Evolutionary conservation across 1,140 invertebrate genomes (phyloP), one percentile per base, ranked within the genome.

Genomic region (Zaprionus davidi): DNA sequence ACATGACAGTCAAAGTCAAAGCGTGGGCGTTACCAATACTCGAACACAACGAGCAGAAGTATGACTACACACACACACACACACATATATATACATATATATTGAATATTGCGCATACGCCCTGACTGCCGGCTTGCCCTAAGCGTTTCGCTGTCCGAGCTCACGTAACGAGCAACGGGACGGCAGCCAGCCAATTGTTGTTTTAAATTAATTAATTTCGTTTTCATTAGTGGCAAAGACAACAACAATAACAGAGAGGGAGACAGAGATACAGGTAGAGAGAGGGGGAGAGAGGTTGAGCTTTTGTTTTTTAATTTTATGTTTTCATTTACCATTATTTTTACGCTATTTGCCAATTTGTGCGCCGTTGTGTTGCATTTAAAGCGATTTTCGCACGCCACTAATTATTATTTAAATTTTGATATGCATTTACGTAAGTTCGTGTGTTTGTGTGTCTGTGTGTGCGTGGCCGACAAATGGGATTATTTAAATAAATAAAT

Each of bases 321-420:
- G 76, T 51, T 80, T 77, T 78, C 76, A 86, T 87, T 85, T 78
- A 51, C 67, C 66, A 83, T 84, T 83, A 84, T 83, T 84, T 84
- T 76, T 83, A 70, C 72, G 64, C 67, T 82, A 79, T 86, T 90
- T 90, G 78, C 70, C 79, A 85, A 88, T 90, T 85, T 88, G 79
- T 41, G 53, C 55, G 46, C 22, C 57, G 72, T 73, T 86, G 79
- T 81, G 79, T 78, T 76, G 75, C 69, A 85, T 85, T 69, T 80
- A 79, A 88, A 79, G 85, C 79, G 68, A 88, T 87, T 87, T 86
- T 82, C 83, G 79, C 83, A 72, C 76, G 62, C 76, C 77, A 78
- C 85, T 88, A 88, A 88, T 88, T 88, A 88, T 88, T 88, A 88
- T 88, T 88, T 90, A 90, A 88, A 88, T 90, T 90, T 88, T 76